Evolutionary conservation across 2,888 invertebrate species (phyloP).

Genomic region (Drosophila neonasuta): DNA sequence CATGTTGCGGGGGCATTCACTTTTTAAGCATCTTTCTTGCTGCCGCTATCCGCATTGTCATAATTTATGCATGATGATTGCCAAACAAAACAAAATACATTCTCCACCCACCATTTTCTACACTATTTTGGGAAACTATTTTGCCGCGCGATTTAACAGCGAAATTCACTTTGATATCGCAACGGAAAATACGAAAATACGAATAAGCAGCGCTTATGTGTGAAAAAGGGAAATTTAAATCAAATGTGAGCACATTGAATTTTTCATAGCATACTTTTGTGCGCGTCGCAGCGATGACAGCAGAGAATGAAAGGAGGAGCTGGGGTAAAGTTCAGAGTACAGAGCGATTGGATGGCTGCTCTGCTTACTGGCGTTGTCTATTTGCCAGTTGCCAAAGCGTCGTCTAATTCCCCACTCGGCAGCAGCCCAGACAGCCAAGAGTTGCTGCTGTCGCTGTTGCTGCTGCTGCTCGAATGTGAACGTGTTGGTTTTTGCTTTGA

Average conservation of each 20-base stretch:
- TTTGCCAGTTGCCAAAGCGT: conserved; percentile 56
- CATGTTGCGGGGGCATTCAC: not conserved
- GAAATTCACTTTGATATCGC: conserved; percentile 69
- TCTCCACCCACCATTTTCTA: not conserved
- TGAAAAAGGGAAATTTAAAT: conserved; percentile 67
- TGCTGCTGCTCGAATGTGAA: conserved; percentile 4
- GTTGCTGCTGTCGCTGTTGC: no score
- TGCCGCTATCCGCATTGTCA: conserved; percentile 35
- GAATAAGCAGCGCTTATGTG: conserved; percentile 28
- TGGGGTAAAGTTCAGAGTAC: not conserved
- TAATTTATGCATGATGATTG: conserved; percentile 58
- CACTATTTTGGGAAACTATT: conserved; percentile 66
- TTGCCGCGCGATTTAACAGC: conserved; percentile 73
- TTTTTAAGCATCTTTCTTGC: conserved; percentile 38
- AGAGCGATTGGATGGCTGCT: conserved; percentile 13
- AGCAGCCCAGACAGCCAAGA: conserved; percentile 24
- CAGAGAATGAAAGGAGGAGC: conserved; percentile 4
- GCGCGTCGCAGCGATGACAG: conserved; percentile 38
- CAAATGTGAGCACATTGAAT: conserved; percentile 69
- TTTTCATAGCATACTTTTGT: conserved; percentile 63
- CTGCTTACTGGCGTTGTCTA: conserved; percentile 52
- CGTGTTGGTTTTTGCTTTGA: conserved; percentile 62
- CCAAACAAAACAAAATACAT: conserved; percentile 54
- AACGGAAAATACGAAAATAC: conserved; percentile 41
- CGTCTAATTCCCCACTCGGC: conserved; percentile 59